These are phyloP conservation scores for Melanocharis versteri DNA, from an alignment of 2,113 vertebrate species.

Conservation along the genomic window DNA sequence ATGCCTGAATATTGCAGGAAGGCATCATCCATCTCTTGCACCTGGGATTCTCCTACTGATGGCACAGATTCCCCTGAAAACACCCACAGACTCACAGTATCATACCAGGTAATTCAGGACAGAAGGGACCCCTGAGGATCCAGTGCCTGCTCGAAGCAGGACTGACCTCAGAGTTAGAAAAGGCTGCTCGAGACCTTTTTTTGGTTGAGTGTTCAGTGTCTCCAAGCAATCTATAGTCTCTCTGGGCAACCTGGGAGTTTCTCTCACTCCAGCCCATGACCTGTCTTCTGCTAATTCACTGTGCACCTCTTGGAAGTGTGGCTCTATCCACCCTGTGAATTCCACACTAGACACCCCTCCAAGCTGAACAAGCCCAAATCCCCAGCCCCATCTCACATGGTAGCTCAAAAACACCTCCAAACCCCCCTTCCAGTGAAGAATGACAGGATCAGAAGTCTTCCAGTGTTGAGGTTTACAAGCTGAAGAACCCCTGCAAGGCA, in stretches of 20 bases:
- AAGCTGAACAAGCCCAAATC: not conserved
- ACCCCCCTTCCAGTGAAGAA: not conserved
- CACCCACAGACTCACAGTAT: not conserved
- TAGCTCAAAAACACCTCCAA: not conserved
- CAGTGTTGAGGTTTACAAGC: not conserved
- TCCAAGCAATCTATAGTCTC: not conserved
- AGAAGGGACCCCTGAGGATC: not conserved
- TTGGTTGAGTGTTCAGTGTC: not conserved
- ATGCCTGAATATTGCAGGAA: not conserved
- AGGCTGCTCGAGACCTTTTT: not conserved
- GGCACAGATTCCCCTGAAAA: not conserved
- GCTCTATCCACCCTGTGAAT: not conserved
- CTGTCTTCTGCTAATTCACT: not conserved
- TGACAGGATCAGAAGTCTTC: not conserved
- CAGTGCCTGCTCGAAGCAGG: not conserved
- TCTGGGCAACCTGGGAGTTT: not conserved
- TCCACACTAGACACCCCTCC: not conserved
- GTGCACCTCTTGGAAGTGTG: not conserved
- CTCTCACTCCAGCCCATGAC: not conserved
- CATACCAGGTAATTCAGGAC: not conserved
- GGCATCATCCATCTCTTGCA: not conserved
- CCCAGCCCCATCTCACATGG: not conserved
- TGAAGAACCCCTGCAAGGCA: not conserved
- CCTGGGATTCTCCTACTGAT: not conserved
- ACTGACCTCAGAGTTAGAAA: not conserved